Evolutionary conservation across 2,888 invertebrate species (phyloP).

Genomic region (Nomada flava): DNA sequence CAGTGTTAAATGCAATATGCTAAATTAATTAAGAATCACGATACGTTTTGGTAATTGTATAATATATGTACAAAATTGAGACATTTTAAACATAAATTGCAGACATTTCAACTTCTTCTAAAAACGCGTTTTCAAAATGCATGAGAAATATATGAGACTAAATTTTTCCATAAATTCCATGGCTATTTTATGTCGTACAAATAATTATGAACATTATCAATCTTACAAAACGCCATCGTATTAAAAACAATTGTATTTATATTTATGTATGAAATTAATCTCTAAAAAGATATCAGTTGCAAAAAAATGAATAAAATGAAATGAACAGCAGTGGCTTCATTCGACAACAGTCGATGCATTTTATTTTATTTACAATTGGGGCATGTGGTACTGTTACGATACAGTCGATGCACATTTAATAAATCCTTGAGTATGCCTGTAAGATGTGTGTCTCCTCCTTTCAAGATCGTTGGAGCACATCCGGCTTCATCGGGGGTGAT

Average conservation of each 20-base stretch:
- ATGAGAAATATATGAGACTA: too few relatives aligned
- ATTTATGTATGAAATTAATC: too few relatives aligned
- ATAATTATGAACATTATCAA: too few relatives aligned
- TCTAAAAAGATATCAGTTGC: not conserved
- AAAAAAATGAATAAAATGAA: not conserved
- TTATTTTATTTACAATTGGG: not conserved
- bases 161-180: too few relatives aligned
- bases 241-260: too few relatives aligned
- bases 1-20: not conserved
- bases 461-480: constrained; percentile 82
- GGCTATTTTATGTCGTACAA: too few relatives aligned
- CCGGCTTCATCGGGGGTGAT: constrained; percentile 82
- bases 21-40: not conserved
- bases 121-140: too few relatives aligned
- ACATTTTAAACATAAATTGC: too few relatives aligned
- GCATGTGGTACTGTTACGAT: not conserved
- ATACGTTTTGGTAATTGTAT: too few relatives aligned
- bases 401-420: not conserved
- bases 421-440: not conserved
- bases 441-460: constrained; percentile 32
- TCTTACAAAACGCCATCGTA: too few relatives aligned
- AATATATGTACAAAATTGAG: too few relatives aligned
- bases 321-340: not conserved
- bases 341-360: not conserved
- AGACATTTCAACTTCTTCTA: too few relatives aligned